These are phyloP conservation scores for Lutjanus erythropterus DNA, from an alignment of 2,113 vertebrate species.

Conservation along the genomic window DNA sequence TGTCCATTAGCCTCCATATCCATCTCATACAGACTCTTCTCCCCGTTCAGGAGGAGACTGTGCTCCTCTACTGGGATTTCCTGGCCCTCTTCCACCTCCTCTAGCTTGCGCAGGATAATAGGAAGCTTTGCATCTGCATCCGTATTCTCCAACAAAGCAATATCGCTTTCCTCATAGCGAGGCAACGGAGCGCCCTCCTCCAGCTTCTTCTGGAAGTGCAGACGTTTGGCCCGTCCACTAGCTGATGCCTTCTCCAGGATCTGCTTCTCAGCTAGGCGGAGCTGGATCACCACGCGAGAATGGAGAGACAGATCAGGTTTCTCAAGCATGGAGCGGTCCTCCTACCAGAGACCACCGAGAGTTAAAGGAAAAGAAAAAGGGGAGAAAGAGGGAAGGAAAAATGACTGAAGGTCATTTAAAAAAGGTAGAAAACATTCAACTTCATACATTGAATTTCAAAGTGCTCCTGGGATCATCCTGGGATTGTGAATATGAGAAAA, in stretches of 20 bases:
- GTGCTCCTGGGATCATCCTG: not conserved
- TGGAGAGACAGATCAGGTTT: slow-evolving; percentile 88
- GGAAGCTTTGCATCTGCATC: slow-evolving; percentile 89
- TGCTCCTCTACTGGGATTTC: slow-evolving; percentile 77
- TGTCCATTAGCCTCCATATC: slow-evolving; percentile 47
- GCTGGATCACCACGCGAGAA: slow-evolving; percentile 88
- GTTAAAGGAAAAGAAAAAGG: not conserved
- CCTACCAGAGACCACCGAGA: slow-evolving; percentile 77
- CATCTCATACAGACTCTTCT: slow-evolving; percentile 84
- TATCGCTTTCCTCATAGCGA: slow-evolving; percentile 90
- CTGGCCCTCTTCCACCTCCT: slow-evolving; percentile 84
- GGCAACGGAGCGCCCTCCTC: slow-evolving; percentile 87
- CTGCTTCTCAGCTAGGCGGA: slow-evolving; percentile 95
- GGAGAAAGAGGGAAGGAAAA: not conserved
- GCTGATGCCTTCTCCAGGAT: slow-evolving; percentile 91
- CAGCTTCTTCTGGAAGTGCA: slow-evolving; percentile 87
- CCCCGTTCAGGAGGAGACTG: slow-evolving; percentile 84
- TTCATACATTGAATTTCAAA: not conserved
- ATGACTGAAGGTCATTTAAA: not conserved
- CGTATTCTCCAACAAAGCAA: slow-evolving; percentile 90
- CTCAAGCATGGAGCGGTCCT: slow-evolving; percentile 89
- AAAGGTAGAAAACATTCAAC: not conserved
- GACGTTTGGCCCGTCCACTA: slow-evolving; percentile 86
- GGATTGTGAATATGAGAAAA: too few species aligned
- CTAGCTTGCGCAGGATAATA: slow-evolving; percentile 89